Evolutionary conservation across 64 coral and sea anemone species (phyloP).

Genomic region (Montipora efflorescens): DNA sequence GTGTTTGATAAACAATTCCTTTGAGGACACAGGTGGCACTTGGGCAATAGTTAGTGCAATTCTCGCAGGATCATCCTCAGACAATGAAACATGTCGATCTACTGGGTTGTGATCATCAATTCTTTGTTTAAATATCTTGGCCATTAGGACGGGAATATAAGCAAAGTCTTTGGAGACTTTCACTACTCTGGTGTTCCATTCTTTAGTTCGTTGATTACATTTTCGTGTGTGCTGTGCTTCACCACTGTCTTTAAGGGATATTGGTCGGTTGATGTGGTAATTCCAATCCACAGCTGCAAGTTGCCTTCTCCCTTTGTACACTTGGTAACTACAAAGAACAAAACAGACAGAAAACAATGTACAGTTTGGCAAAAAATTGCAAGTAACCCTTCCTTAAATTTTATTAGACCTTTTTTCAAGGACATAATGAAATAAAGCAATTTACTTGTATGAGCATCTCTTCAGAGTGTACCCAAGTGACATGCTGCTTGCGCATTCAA

Average conservation of each 20-base stretch:
- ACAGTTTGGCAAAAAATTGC: background rate
- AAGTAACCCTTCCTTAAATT: background rate
- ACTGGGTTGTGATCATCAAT: background rate
- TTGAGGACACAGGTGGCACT: background rate
- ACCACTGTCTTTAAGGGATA: background rate
- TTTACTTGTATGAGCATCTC: slow-evolving; percentile 34
- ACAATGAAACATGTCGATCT: slow-evolving; percentile 4
- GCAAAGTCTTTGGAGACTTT: background rate
- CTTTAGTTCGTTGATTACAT: background rate
- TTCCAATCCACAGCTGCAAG: slow-evolving; percentile 4
- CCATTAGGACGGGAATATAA: background rate
- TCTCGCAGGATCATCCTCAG: background rate
- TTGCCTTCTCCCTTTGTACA: slow-evolving; percentile 3
- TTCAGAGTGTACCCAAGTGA: slow-evolving; percentile 34
- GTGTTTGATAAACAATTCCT: background rate
- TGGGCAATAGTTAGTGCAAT: background rate
- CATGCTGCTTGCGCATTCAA: background rate
- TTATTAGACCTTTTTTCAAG: background rate
- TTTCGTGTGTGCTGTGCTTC: slow-evolving; percentile 1
- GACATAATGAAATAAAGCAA: background rate
- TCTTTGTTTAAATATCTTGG: background rate
- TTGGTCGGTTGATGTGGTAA: background rate
- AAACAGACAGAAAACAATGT: background rate
- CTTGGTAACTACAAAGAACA: background rate
- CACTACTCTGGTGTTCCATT: slow-evolving; percentile 26